phyloP scores from a whole-genome alignment of 1,140 invertebrate species.

The Orchesella cincta region DNA sequence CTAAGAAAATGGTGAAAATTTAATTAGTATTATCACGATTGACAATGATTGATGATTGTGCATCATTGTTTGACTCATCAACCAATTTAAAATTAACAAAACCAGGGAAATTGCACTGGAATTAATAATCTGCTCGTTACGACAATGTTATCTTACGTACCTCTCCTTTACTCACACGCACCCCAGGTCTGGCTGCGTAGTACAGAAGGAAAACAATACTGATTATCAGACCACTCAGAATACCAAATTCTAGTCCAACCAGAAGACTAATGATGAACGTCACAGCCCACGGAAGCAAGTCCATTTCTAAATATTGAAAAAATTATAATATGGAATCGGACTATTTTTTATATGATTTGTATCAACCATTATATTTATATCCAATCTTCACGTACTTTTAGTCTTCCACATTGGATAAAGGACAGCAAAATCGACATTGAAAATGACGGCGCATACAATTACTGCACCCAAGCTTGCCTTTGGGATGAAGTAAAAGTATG shows the following conservation, averaged over 20 bases:
- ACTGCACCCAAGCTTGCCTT: conserved; percentile 72
- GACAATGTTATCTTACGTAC: neutral
- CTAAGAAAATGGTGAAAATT: neutral
- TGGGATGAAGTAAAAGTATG: conserved; percentile 74
- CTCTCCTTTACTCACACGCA: conserved; percentile 58
- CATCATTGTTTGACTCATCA: too few species aligned
- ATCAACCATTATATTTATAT: neutral
- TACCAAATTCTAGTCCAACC: conserved; percentile 84
- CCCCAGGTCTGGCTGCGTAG: conserved; percentile 65
- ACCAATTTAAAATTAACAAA: conserved; percentile 33
- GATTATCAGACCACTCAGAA: conserved; percentile 79
- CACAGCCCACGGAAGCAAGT: conserved; percentile 72
- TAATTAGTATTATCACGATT: neutral
- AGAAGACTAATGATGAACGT: conserved; percentile 81
- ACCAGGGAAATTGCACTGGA: neutral
- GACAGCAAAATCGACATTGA: conserved; percentile 76
- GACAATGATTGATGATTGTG: neutral
- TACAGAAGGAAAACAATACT: conserved; percentile 83
- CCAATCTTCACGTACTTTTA: conserved; percentile 67
- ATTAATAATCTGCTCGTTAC: neutral
- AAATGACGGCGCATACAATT: conserved; percentile 76
- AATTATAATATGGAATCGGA: too few species aligned
- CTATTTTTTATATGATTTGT: too few species aligned
- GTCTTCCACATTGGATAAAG: conserved; percentile 77
- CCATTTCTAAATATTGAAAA: too few species aligned